Evolutionary conservation across 2,888 invertebrate species (phyloP).

Genomic region (Erynnis tages): DNA sequence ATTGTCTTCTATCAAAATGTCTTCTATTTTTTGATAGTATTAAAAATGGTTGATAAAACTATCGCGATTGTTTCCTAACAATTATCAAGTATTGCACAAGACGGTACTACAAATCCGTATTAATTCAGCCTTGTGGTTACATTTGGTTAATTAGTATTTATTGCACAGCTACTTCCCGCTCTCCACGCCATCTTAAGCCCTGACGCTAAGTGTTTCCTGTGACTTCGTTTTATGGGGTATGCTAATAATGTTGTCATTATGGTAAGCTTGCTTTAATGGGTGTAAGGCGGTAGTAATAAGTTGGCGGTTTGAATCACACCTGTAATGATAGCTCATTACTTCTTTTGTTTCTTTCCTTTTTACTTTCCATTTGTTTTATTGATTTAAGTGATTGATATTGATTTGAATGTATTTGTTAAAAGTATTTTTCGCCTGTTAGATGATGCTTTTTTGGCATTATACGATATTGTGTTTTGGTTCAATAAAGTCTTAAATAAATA

Average conservation of each 20-base stretch:
- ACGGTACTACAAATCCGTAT: constrained; percentile 54
- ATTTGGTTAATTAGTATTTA: constrained; percentile 65
- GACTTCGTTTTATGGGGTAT: constrained; percentile 2
- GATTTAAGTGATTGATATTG: no score
- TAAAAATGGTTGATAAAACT: no score
- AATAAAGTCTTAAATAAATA: no score
- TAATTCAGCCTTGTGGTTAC: constrained; percentile 67
- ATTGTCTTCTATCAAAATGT: no score
- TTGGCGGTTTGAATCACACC: background rate
- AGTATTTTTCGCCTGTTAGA: no score
- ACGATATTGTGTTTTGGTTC: no score
- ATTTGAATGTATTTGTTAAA: no score
- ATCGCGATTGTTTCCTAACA: background rate
- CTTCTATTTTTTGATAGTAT: no score
- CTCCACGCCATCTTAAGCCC: constrained; percentile 33
- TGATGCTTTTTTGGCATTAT: no score
- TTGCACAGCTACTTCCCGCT: constrained; percentile 39
- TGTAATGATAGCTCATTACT: no score
- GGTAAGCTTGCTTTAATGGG: background rate
- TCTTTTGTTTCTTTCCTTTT: no score
- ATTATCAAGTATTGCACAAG: constrained; percentile 37
- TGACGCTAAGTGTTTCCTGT: constrained; percentile 17
- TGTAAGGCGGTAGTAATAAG: background rate
- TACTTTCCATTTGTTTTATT: no score
- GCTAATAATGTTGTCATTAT: constrained; percentile 1